Percentiles rank a stretch among this genome's conserved stretches.
Evolutionary conservation across 2,113 vertebrate genomes (phyloP).

Genomic region (Pelvicachromis taeniatus): DNA sequence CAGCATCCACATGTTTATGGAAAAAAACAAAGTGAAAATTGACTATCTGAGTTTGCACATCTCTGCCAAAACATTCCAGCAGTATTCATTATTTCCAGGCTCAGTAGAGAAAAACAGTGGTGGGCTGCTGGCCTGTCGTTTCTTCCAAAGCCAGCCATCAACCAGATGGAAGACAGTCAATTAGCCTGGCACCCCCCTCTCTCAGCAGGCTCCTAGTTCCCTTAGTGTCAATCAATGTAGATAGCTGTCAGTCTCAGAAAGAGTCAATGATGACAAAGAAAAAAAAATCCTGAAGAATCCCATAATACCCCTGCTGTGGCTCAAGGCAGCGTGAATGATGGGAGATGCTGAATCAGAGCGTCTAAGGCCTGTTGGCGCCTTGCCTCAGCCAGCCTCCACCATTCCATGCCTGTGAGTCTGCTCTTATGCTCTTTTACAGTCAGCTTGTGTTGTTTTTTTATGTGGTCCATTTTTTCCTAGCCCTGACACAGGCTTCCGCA

Average conservation of each 20-base stretch:
- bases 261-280: constrained; percentile 7
- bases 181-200: constrained; percentile 44
- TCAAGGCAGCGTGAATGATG: constrained; percentile 45
- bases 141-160: constrained; percentile 44
- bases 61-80: constrained; percentile 4
- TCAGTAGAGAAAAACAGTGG: constrained; percentile 7
- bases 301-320: constrained; percentile 37
- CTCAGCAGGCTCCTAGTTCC: constrained; percentile 32
- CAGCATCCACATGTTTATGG: constrained; percentile 22
- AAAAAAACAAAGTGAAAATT: constrained; percentile 21
- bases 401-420: background rate
- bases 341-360: constrained; percentile 40
- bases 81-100: constrained; percentile 13
- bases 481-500: constrained; percentile 17
- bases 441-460: constrained; percentile 36
- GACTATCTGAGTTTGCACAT: background rate
- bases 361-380: constrained; percentile 35
- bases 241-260: constrained; percentile 67
- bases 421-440: constrained; percentile 53
- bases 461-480: constrained; percentile 43
- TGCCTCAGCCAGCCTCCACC: constrained; percentile 1
- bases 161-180: constrained; percentile 60
- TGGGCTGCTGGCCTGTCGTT: background rate
- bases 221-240: constrained; percentile 63
- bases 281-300: constrained; percentile 19